Conservation (phyloP, 2,113 vertebrate species). For the Reinhardtius hippoglossoides region DNA sequence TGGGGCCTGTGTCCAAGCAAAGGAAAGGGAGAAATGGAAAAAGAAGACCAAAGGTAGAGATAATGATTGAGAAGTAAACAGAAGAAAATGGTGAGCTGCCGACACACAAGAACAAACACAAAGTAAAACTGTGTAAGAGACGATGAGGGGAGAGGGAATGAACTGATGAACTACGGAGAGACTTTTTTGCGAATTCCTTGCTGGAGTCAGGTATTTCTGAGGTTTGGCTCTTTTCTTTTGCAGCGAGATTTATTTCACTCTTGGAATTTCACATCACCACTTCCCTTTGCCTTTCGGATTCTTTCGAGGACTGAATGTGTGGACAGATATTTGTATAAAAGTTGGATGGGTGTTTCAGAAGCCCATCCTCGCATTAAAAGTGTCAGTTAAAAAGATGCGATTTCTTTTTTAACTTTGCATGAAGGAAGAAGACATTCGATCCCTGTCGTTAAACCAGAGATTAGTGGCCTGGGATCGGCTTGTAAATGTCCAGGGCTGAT, state of each 20-base stretch:
- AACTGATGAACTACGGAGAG: conserved; percentile 49
- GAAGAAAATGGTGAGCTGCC: background rate
- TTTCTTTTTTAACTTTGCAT: conserved; percentile 22
- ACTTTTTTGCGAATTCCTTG: conserved; percentile 64
- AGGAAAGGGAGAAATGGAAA: conserved; percentile 21
- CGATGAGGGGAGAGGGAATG: conserved; percentile 32
- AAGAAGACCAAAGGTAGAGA: conserved; percentile 3
- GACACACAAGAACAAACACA: conserved; percentile 44
- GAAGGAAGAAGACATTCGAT: conserved; percentile 60
- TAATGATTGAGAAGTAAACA: background rate
- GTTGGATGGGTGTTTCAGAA: conserved; percentile 64
- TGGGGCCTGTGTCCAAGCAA: conserved; percentile 6
- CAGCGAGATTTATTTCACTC: conserved; percentile 73
- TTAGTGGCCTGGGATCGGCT: conserved; percentile 51
- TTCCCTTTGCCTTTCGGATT: conserved; percentile 20
- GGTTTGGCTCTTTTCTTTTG: conserved; percentile 73
- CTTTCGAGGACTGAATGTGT: conserved; percentile 42
- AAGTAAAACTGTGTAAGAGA: conserved; percentile 45
- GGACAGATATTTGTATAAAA: conserved; percentile 60
- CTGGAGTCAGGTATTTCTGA: conserved; percentile 69
- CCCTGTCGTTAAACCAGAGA: conserved; percentile 66
- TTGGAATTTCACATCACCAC: conserved; percentile 55
- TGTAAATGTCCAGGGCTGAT: conserved; percentile 71
- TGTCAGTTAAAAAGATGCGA: conserved; percentile 48
- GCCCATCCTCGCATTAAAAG: conserved; percentile 46